These are phyloP conservation scores for Drosophila melanica DNA, from an alignment of 1,140 invertebrate species.

Conservation along the genomic window DNA sequence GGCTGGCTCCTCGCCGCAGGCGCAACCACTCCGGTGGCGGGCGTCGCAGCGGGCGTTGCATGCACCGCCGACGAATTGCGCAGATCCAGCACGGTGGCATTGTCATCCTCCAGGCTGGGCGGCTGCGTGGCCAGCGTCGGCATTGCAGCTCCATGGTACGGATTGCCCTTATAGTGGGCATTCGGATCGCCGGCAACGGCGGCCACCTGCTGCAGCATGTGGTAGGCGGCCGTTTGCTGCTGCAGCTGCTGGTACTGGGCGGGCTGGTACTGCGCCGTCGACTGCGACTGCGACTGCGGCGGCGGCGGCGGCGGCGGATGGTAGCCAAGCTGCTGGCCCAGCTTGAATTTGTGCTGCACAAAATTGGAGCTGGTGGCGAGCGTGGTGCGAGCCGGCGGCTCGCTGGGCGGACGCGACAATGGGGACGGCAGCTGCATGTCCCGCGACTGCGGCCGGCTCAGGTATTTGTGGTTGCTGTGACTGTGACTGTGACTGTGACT, in stretches of 20 bases:
- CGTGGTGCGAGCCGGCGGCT: slow-evolving; percentile 47
- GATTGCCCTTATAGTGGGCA: slow-evolving; percentile 67
- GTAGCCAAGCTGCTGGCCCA: slow-evolving; percentile 35
- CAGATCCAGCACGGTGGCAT: slow-evolving; percentile 68
- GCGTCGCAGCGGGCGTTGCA: neutral
- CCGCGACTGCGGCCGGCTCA: slow-evolving; percentile 74
- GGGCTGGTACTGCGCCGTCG: slow-evolving; percentile 59
- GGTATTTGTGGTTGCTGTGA: slow-evolving; percentile 68
- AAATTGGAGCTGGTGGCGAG: slow-evolving; percentile 50
- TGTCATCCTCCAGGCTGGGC: slow-evolving; percentile 61
- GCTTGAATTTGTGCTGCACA: slow-evolving; percentile 81
- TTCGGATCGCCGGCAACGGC: slow-evolving; percentile 43
- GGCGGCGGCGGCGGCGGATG: slow-evolving; percentile 27
- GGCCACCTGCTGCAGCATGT: slow-evolving; percentile 67
- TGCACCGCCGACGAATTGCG: slow-evolving; percentile 55
- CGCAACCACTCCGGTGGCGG: slow-evolving; percentile 50
- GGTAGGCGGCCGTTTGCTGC: slow-evolving; percentile 74
- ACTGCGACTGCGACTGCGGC: slow-evolving; percentile 26
- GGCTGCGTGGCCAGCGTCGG: slow-evolving; percentile 18
- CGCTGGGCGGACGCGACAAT: slow-evolving; percentile 72
- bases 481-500: slow-evolving; percentile 8
- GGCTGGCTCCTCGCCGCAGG: slow-evolving; percentile 21
- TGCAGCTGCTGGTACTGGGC: slow-evolving; percentile 70
- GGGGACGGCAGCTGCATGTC: slow-evolving; percentile 74
- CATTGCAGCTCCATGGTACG: slow-evolving; percentile 45